phyloP scores from a whole-genome alignment of 2,888 invertebrate genomes.

The Scotopteryx bipunctaria region DNA sequence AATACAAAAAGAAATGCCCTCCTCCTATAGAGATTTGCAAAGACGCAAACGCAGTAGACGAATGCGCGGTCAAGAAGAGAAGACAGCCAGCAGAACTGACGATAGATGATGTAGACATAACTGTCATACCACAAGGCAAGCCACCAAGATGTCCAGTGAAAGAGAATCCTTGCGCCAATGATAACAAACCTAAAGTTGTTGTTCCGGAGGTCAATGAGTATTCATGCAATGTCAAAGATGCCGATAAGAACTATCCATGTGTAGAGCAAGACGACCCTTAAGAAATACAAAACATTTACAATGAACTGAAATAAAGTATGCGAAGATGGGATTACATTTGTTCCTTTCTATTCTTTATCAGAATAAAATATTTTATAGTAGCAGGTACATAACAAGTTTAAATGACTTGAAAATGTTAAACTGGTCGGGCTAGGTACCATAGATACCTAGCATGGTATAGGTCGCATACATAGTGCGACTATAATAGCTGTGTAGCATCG shows the following conservation, averaged over 20 bases:
- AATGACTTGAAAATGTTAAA: too few species aligned
- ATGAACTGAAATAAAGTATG: too few species aligned
- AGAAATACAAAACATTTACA: neutral
- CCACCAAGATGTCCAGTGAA: slow-evolving; percentile 18
- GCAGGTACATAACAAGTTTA: too few species aligned
- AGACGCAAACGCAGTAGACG: neutral
- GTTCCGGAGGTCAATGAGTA: neutral
- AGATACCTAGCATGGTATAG: too few species aligned
- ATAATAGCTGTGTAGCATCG: too few species aligned
- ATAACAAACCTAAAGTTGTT: slow-evolving; percentile 1
- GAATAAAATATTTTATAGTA: too few species aligned
- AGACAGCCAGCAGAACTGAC: neutral
- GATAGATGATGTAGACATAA: slow-evolving; percentile 5
- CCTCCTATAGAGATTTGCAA: slow-evolving; percentile 9
- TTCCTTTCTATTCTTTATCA: too few species aligned
- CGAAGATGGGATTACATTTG: too few species aligned
- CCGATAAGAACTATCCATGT: neutral
- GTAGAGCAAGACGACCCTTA: slow-evolving; percentile 3
- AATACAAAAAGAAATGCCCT: slow-evolving; percentile 12
- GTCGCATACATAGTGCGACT: too few species aligned
- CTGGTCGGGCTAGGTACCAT: too few species aligned
- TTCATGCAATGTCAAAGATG: neutral
- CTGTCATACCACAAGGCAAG: slow-evolving; percentile 2
- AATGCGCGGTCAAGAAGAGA: slow-evolving; percentile 3
- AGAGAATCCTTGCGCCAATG: slow-evolving; percentile 11